A percentile compares a stretch with the other conserved stretches of the same genome.
These are phyloP conservation scores for Aphidius ervi DNA, from an alignment of 1,140 invertebrate species.

Conservation along the genomic window DNA sequence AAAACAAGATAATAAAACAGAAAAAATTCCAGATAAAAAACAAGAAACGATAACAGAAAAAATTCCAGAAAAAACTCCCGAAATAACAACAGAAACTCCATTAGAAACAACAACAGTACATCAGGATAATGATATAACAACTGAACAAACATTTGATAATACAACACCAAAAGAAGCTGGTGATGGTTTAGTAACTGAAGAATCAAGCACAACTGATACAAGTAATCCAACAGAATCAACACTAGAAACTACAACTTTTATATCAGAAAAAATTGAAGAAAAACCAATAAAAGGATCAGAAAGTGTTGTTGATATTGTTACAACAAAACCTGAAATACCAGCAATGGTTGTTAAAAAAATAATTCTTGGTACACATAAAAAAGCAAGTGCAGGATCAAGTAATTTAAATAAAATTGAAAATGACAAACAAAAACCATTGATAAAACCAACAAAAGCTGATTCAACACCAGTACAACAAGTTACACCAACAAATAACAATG, in stretches of 20 bases:
- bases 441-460: slow-evolving; percentile 27
- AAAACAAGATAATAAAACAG: slow-evolving; percentile 16
- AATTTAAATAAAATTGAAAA: slow-evolving; percentile 38
- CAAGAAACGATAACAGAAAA: background rate
- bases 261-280: slow-evolving; percentile 12
- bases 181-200: slow-evolving; percentile 1
- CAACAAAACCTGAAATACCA: slow-evolving; percentile 19
- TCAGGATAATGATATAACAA: too few relatives aligned
- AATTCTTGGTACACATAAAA: slow-evolving; percentile 27
- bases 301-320: too few relatives aligned
- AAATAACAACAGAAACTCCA: background rate
- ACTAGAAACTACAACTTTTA: background rate
- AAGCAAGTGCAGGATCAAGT: slow-evolving; percentile 30
- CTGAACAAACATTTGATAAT: background rate
- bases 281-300: too few relatives aligned
- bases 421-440: slow-evolving; percentile 29
- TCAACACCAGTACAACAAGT: slow-evolving; percentile 24
- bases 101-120: too few relatives aligned
- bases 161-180: background rate
- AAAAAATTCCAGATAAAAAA: slow-evolving; percentile 1
- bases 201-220: background rate
- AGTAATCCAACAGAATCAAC: slow-evolving; percentile 8
- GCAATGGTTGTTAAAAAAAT: slow-evolving; percentile 25
- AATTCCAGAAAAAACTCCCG: background rate
- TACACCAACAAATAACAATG: slow-evolving; percentile 35